Conservation (phyloP, 2,888 invertebrate genomes). For the Hydropsyche betteni region DNA sequence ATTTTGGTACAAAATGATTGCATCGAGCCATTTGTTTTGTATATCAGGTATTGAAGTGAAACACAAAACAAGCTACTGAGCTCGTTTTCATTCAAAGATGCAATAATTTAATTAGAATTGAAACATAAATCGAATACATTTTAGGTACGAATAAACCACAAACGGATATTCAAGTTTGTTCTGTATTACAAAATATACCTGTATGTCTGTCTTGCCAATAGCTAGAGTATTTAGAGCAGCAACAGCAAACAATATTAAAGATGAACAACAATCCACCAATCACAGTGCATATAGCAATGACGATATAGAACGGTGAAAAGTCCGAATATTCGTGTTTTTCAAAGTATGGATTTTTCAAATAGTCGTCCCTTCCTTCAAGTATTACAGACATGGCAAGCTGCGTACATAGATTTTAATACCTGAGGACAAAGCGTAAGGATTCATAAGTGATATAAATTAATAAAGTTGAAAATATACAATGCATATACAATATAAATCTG, state of each 20-base stretch:
- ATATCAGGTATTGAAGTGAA: no score
- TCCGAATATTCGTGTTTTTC: constrained; percentile 61
- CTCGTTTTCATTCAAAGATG: no score
- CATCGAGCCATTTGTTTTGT: no score
- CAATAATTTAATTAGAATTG: not conserved
- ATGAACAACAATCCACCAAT: constrained; percentile 75
- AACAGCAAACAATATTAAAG: constrained; percentile 81
- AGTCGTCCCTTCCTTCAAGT: constrained; percentile 49
- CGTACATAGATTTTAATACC: constrained; percentile 16
- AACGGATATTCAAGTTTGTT: no score
- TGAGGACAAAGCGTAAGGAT: constrained; percentile 28
- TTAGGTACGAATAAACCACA: not conserved
- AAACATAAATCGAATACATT: not conserved
- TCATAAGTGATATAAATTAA: no score
- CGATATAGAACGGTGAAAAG: constrained; percentile 86
- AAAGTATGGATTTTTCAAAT: constrained; percentile 50
- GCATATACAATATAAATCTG: no score
- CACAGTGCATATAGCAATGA: constrained; percentile 80
- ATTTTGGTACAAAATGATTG: no score
- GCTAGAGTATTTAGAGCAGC: constrained; percentile 78
- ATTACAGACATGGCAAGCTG: constrained; percentile 46
- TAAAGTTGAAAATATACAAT: no score
- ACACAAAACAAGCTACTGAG: no score
- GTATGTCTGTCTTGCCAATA: constrained; percentile 88
- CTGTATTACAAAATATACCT: constrained; percentile 60